Percentiles rank a stretch among this genome's conserved stretches.
These are phyloP conservation scores for Otolemur crassicaudatus DNA, from an alignment of 2,797 vertebrate species.

Conservation along the genomic window DNA sequence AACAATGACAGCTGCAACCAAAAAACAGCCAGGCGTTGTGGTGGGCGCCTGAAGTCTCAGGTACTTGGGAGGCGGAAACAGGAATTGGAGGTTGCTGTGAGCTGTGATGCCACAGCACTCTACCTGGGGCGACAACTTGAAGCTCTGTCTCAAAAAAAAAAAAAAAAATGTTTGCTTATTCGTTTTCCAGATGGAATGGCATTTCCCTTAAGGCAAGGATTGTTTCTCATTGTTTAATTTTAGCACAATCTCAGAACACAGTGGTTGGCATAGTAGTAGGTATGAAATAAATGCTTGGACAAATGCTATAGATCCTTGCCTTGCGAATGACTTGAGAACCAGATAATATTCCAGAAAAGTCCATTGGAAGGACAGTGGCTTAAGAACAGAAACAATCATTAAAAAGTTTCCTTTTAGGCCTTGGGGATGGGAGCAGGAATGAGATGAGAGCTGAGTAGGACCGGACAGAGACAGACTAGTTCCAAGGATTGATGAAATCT, in stretches of 20 bases:
- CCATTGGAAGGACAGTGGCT: neutral
- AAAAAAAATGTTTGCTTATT: neutral
- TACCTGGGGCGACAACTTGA: no score
- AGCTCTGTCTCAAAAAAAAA: no score
- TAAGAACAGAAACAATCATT: neutral
- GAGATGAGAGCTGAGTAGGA: neutral
- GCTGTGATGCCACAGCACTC: no score
- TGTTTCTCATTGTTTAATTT: neutral
- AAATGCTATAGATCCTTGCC: neutral
- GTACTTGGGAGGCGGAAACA: no score
- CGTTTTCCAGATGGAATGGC: neutral
- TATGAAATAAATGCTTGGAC: neutral
- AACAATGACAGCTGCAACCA: no score
- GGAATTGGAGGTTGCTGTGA: no score
- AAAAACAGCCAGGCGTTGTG: no score
- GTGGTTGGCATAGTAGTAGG: neutral
- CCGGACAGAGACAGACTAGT: neutral
- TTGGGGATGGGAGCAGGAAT: neutral
- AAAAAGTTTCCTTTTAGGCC: neutral
- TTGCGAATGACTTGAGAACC: neutral
- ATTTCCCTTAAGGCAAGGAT: neutral
- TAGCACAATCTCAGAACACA: neutral
- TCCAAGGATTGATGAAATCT: neutral
- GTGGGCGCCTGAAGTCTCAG: no score
- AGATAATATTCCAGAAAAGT: neutral